Base-by-base conservation (phyloP, 1,140 invertebrate genomes). In the Araneus ventricosus region DNA sequence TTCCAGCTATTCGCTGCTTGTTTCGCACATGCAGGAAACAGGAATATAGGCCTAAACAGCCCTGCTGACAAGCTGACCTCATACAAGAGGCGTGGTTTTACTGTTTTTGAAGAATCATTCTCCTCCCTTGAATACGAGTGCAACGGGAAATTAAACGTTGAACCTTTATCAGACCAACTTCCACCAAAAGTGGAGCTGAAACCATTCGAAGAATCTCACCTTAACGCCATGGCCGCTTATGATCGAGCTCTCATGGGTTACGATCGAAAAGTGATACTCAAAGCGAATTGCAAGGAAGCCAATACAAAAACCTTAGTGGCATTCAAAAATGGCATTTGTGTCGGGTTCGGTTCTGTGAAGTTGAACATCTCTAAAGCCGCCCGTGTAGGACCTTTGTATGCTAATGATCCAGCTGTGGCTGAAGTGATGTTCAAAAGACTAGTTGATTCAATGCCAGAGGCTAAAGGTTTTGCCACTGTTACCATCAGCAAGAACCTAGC, bases 401-500 rank as follows among this genome's bases (percentile, higher is more conserved):
- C 84, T 1, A 27, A 86, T 41, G 57, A 61, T 59, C 57, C 84
- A 59, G 14, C 6, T 37, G 17, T 86, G 14, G 84, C 84, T 34
- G 84, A 86, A 61, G 57, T 27, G 4, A 86, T 86, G 27, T 14
- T 86, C 17, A 86, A 37, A 61, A 86, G 27, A 7, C n/a, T 61
- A 6, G 10, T 86, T 20, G 30, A 22, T 3, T 2, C 3, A 0
- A 39, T 86, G 22, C 45, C 45, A 22, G 57, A 59, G 17, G 57
- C 45, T 6, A 86, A 86, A 37, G 84, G 84, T 0, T 30, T 86
- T 22, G 84, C 84, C 1, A 34, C 22, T 2, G n/a, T 24, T 27
- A 86, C 84, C 0, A 3, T 59, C 27, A 86, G 52, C 17, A 34
- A 7, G 1, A 86, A 86, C 5, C 7, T 86, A 7, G 22, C 20